Conservation (phyloP, 2,797 vertebrate genomes). For the Cynopterus sphinx region DNA sequence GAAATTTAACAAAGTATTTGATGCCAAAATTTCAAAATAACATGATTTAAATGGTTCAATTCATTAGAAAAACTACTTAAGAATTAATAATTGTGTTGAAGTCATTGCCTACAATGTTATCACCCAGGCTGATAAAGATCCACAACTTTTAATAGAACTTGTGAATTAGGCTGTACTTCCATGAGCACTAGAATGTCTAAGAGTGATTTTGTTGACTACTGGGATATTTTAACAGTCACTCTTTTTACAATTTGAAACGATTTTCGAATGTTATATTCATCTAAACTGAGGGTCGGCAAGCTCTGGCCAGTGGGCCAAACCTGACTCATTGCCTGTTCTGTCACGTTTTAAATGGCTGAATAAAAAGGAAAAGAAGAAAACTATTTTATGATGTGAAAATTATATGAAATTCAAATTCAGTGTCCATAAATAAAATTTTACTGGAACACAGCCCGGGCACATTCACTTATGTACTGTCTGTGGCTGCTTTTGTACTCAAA, state of each 20-base stretch:
- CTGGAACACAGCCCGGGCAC: neutral
- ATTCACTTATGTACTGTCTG: neutral
- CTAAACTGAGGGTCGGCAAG: neutral
- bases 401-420: neutral
- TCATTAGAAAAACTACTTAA: neutral
- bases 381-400: neutral
- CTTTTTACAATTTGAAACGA: neutral
- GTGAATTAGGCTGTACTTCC: neutral
- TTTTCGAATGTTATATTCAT: neutral
- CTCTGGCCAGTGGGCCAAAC: neutral
- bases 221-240: neutral
- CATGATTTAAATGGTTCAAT: neutral
- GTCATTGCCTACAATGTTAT: neutral
- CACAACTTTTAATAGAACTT: neutral
- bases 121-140: neutral
- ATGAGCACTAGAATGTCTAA: neutral
- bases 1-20: neutral
- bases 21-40: neutral
- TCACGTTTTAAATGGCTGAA: neutral
- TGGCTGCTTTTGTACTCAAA: neutral
- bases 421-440: neutral
- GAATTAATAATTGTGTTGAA: neutral
- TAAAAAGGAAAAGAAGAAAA: neutral
- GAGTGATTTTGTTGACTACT: neutral
- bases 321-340: neutral